phyloP scores from a whole-genome alignment of 2,113 vertebrate genomes.

The Xiphophorus couchianus region DNA sequence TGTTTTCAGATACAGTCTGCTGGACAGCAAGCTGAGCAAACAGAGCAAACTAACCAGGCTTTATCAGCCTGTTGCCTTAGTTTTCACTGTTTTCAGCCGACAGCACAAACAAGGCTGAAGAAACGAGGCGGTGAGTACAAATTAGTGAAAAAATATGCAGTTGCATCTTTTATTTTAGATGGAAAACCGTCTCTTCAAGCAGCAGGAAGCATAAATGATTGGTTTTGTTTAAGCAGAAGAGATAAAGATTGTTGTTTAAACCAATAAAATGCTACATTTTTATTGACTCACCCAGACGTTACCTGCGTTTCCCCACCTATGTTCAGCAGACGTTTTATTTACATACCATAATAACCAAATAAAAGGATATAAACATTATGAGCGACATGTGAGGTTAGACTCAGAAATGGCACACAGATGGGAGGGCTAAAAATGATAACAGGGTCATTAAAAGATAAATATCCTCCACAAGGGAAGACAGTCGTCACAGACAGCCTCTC shows the following conservation, averaged over 20 bases:
- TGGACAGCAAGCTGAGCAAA: conserved; percentile 30
- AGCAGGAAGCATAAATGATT: neutral
- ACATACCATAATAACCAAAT: conserved; percentile 15
- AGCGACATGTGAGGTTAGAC: neutral
- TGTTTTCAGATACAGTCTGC: conserved; percentile 31
- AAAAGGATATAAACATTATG: neutral
- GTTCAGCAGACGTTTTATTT: neutral
- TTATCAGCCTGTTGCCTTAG: conserved; percentile 1
- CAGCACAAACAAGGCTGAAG: neutral
- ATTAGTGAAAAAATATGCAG: neutral
- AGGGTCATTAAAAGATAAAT: conserved; percentile 30
- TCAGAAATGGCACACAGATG: neutral
- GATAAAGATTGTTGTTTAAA: neutral
- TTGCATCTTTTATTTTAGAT: neutral
- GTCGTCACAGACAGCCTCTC: conserved; percentile 5
- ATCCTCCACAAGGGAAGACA: neutral
- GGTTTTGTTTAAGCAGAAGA: neutral
- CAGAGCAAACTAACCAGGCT: neutral
- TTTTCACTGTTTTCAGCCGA: conserved; percentile 9
- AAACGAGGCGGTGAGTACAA: neutral
- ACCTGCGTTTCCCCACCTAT: neutral
- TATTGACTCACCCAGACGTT: neutral
- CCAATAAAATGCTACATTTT: neutral
- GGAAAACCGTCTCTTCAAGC: neutral
- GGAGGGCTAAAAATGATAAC: conserved; percentile 42